Evolutionary conservation across 53 echinoderm and acorn worm genomes (phyloP).

Genomic region (Arbacia lixula): DNA sequence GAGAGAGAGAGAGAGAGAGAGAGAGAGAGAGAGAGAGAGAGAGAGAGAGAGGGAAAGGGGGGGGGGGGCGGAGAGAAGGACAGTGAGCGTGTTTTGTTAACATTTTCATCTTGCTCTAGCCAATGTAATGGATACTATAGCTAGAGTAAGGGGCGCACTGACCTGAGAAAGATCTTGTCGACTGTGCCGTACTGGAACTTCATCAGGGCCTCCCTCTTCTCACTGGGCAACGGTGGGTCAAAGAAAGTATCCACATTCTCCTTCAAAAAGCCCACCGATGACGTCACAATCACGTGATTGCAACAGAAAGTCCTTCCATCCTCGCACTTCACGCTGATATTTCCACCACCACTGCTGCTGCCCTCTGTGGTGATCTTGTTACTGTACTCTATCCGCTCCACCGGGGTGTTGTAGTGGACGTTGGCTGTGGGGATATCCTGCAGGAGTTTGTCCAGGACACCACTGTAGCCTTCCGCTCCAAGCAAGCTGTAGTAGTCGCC

Average conservation of each 20-base stretch:
- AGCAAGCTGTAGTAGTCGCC: constrained; percentile 67
- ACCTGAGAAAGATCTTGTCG: constrained; percentile 74
- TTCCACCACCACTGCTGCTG: background rate
- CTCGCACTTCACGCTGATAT: constrained; percentile 18
- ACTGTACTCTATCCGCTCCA: constrained; percentile 17
- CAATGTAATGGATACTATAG: too few species aligned
- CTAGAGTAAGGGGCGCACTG: too few species aligned
- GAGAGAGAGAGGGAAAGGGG: background rate
- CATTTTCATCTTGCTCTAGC: too few species aligned
- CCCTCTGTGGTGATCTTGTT: too few species aligned
- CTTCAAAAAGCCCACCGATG: constrained; percentile 74
- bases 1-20: background rate
- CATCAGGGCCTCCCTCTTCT: constrained; percentile 42
- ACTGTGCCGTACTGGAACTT: constrained; percentile 66
- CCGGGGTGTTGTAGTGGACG: constrained; percentile 54
- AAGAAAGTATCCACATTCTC: constrained; percentile 59
- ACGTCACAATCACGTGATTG: constrained; percentile 78
- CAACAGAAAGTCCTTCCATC: constrained; percentile 59
- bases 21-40: background rate
- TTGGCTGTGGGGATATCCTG: constrained; percentile 24
- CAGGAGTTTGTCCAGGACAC: constrained; percentile 67
- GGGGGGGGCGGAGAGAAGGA: background rate
- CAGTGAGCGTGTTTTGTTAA: too few species aligned
- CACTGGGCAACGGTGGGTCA: constrained; percentile 59
- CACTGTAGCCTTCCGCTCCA: constrained; percentile 65